Conservation (phyloP, 2,888 invertebrate species). For the Merodon equestris region DNA sequence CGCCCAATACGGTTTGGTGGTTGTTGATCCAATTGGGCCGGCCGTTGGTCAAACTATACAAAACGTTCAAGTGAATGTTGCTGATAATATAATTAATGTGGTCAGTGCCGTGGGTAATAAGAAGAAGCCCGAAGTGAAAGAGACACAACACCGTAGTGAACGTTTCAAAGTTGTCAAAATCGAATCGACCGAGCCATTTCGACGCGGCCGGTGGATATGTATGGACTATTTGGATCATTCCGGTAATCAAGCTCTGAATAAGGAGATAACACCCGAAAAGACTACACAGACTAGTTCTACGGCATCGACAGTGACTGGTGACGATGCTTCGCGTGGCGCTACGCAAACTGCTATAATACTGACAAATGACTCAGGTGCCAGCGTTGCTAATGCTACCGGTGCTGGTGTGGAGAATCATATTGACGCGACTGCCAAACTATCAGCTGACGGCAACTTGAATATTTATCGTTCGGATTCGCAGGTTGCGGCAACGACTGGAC, state of each 20-base stretch:
- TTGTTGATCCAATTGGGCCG: constrained; percentile 82
- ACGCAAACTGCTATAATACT: constrained; percentile 48
- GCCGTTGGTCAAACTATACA: constrained; percentile 76
- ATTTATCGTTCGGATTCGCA: constrained; percentile 65
- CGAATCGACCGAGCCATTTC: constrained; percentile 95
- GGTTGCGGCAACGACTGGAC: constrained; percentile 53
- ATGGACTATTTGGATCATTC: constrained; percentile 96
- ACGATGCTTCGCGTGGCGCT: constrained; percentile 33
- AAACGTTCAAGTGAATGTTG: constrained; percentile 84
- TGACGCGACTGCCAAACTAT: constrained; percentile 72
- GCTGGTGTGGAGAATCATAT: constrained; percentile 72
- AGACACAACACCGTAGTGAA: constrained; percentile 88
- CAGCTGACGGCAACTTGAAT: constrained; percentile 76
- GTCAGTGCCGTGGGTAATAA: constrained; percentile 79
- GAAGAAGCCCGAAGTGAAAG: constrained; percentile 80
- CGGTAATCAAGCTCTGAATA: constrained; percentile 76
- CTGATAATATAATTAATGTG: constrained; percentile 82
- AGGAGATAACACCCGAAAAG: constrained; percentile 75
- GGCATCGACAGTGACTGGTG: constrained; percentile 65
- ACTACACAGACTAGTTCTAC: constrained; percentile 65
- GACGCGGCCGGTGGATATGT: constrained; percentile 95
- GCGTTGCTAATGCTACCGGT: constrained; percentile 1
- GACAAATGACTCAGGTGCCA: constrained; percentile 57
- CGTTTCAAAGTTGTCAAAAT: constrained; percentile 97
- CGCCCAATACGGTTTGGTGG: constrained; percentile 90